Evolutionary conservation across 2,797 vertebrate genomes (phyloP).

Genomic region (Geotria australis): DNA sequence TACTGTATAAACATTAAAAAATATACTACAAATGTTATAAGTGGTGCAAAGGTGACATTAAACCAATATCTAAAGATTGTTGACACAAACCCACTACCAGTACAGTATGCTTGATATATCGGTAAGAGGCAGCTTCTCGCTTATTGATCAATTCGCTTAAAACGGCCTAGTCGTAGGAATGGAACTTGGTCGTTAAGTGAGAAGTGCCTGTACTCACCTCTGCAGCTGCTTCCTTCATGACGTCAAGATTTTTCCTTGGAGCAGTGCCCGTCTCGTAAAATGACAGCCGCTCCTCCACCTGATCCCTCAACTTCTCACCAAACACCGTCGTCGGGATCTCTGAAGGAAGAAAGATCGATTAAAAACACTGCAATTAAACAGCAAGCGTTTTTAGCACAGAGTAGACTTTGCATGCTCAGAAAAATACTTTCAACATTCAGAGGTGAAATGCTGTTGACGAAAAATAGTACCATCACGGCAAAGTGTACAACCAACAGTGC

Average conservation of each 20-base stretch:
- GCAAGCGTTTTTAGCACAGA: too few species aligned
- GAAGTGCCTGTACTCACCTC: slow-evolving; percentile 43
- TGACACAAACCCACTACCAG: too few species aligned
- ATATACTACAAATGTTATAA: too few species aligned
- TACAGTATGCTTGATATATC: too few species aligned
- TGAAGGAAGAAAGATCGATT: slow-evolving; percentile 5
- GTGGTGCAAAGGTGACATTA: too few species aligned
- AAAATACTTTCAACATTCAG: slow-evolving; percentile 15
- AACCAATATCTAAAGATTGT: too few species aligned
- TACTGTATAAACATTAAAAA: too few species aligned
- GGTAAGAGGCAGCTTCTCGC: too few species aligned
- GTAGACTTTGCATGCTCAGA: slow-evolving; percentile 31
- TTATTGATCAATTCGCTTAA: too few species aligned
- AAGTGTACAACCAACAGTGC: slow-evolving; percentile 29
- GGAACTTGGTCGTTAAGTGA: too few species aligned
- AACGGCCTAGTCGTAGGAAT: too few species aligned
- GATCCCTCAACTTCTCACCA: slow-evolving; percentile 55
- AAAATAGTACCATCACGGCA: slow-evolving; percentile 23
- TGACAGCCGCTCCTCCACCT: slow-evolving; percentile 62
- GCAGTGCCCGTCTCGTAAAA: slow-evolving; percentile 70
- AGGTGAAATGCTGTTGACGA: slow-evolving; percentile 81
- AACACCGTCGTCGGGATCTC: slow-evolving; percentile 57
- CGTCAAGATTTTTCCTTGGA: slow-evolving; percentile 62
- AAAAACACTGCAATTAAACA: too few species aligned
- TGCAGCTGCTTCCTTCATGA: slow-evolving; percentile 64